Evolutionary conservation across 2,797 vertebrate species (phyloP).

Genomic region (Mormyrops attenuatus): DNA sequence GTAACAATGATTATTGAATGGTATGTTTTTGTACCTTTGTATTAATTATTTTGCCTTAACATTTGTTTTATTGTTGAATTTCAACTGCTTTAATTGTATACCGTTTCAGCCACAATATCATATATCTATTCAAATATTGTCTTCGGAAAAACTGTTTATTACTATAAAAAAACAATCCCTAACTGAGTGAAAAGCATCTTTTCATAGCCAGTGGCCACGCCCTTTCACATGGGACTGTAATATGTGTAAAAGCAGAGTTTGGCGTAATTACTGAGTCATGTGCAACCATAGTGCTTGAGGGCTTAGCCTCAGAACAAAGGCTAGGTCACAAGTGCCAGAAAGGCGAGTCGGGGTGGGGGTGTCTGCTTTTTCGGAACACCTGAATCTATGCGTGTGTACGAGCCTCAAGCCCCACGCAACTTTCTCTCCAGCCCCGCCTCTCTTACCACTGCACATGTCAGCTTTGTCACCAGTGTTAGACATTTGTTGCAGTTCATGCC

Average conservation of each 20-base stretch:
- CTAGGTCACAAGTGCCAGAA: neutral
- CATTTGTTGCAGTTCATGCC: neutral
- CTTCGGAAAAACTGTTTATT: neutral
- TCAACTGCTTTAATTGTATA: neutral
- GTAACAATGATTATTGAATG: neutral
- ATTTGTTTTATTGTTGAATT: neutral
- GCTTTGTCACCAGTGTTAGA: neutral
- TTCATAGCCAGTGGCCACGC: neutral
- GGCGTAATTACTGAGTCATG: neutral
- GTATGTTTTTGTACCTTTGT: neutral
- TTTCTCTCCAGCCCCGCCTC: neutral
- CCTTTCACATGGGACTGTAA: neutral
- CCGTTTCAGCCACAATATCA: neutral
- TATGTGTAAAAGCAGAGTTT: neutral
- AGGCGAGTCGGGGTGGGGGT: neutral
- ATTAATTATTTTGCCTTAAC: neutral
- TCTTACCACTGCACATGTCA: neutral
- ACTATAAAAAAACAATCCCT: neutral
- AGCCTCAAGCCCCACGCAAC: neutral
- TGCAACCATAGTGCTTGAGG: neutral
- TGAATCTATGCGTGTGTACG: neutral
- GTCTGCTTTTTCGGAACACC: neutral
- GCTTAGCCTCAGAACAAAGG: neutral
- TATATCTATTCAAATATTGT: neutral
- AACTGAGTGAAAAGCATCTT: neutral